Conservation (phyloP, 1,140 invertebrate genomes). For the Solenopsis invicta region DNA sequence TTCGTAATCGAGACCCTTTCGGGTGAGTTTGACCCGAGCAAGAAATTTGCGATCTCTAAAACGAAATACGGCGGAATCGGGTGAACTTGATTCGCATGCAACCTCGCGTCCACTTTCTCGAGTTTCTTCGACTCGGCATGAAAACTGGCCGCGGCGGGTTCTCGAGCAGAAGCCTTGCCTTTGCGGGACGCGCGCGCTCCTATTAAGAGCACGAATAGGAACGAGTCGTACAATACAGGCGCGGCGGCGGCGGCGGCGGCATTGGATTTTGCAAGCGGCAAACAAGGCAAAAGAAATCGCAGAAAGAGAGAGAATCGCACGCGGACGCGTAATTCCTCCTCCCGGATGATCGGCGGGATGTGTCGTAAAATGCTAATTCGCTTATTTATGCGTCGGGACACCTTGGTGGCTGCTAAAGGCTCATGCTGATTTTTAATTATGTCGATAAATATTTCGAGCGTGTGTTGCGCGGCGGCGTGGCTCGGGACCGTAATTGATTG, state of each 20-base stretch:
- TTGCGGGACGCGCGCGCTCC: slow-evolving; percentile 30
- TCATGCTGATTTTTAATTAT: slow-evolving; percentile 57
- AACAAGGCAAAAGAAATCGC: neutral
- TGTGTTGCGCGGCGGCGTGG: neutral
- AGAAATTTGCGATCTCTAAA: neutral
- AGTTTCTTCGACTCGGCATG: slow-evolving; percentile 48
- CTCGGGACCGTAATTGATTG: slow-evolving; percentile 51
- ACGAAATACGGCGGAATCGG: slow-evolving; percentile 2
- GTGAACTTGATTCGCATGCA: slow-evolving; percentile 28
- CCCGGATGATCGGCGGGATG: neutral
- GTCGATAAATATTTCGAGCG: slow-evolving; percentile 54
- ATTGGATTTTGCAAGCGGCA: slow-evolving; percentile 39
- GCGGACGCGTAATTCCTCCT: slow-evolving; percentile 34
- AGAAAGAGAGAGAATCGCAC: neutral
- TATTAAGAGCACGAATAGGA: slow-evolving; percentile 60
- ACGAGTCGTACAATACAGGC: slow-evolving; percentile 24
- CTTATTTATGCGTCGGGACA: slow-evolving; percentile 50
- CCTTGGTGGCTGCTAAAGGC: slow-evolving; percentile 35
- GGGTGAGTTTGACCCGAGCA: neutral
- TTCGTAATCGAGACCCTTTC: neutral
- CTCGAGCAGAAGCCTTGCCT: slow-evolving; percentile 59
- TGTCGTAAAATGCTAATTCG: slow-evolving; percentile 63
- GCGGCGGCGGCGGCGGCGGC: neutral
- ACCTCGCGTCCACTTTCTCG: slow-evolving; percentile 47
- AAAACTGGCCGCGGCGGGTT: slow-evolving; percentile 39